Evolutionary conservation across 2,113 vertebrate species (phyloP), one percentile per base, ranked within the genome.

Genomic region (Acinonyx jubatus): DNA sequence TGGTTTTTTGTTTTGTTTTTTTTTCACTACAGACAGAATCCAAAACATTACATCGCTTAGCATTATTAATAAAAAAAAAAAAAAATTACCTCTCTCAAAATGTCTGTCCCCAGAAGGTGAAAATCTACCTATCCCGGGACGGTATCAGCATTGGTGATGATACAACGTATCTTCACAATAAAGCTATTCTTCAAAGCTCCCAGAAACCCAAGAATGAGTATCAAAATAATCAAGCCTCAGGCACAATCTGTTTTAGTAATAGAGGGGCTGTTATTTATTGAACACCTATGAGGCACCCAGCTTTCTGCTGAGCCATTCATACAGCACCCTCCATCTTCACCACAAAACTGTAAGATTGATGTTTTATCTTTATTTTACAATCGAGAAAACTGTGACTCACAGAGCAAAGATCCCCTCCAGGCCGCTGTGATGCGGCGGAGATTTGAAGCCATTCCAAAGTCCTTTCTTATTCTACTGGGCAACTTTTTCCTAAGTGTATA

Each of bases 1-100:
- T 63, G 21, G 9, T 63, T 63, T 63, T 21, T 5, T 81, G 57
- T 65, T 13, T 31, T 15, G 11, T 69, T 76, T 88, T 71, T 86
- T 6, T 41, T 11, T 91, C 29, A 38, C 71, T 68, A 52, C 55
- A 84, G n/a, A 76, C 27, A 95, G 21, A 76, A 82, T 89, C 36
- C 13, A 85, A 95, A 95, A 66, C 33, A 91, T 94, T 84, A 90
- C 82, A 36, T 79, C 83, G 45, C 50, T 96, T 71, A 85, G 15
- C 63, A 69, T 23, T 81, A 52, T 55, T 93, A 1, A 4, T 81
- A 86, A 79, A 91, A 85, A 41, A 4, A 85, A 85, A 93, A 89
- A 91, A 85, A 36, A 78, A 93, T 74, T 1, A 79, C 1, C 6
- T 81, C 29, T 71, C 63, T 84, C 16, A 89, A 96, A 84, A 79